Base-by-base conservation (phyloP, 2,113 vertebrate species). In the Lagenorhynchus albirostris region DNA sequence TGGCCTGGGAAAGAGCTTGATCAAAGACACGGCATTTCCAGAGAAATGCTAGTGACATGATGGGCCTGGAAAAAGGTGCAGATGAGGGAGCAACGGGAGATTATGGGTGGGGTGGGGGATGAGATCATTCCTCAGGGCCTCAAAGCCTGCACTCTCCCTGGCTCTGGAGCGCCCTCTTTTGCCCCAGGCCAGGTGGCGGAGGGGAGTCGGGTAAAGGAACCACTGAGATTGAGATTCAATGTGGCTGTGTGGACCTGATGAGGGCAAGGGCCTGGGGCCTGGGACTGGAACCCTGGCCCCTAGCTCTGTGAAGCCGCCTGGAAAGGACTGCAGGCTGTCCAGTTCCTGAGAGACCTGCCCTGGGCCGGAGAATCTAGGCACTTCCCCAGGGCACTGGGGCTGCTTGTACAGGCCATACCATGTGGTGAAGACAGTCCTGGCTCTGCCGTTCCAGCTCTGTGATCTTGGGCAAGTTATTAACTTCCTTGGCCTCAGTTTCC, bases 331-430 rank as follows among this genome's bases (percentile, higher is more conserved):
- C 44, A 14, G 89, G 21, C 29, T 41, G 9, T 10, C 77, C 23
- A 23, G 79, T 26, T 21, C 13, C 26, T 0, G 41, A 10, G 80
- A 53, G 31, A 6, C 14, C 26, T 14, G 62, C 55, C 21, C 67
- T 1, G 9, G 82, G 31, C 31, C 0, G 0, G 38, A 0, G 36
- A 55, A 0, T 20, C 25, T 3, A 1, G 36, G 55, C 13, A 25
- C 29, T 0, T 33, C 89, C 33, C 47, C 9, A 29, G 2, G 25
- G 44, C 0, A 0, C 44, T 6, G 76, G 60, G 11, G 41, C 50
- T 4, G 36, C 67, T 29, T 2, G 31, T 1, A 1, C 10, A 8
- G 73, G 88, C 47, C 31, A 1, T 2, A 0, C 9, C 8, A 3
- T 1, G 11, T 2, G 25, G 53, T 0, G 17, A 62, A 0, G 9